phyloP scores from a whole-genome alignment of 2,113 vertebrate genomes.

The Vulpes ferrilata region DNA sequence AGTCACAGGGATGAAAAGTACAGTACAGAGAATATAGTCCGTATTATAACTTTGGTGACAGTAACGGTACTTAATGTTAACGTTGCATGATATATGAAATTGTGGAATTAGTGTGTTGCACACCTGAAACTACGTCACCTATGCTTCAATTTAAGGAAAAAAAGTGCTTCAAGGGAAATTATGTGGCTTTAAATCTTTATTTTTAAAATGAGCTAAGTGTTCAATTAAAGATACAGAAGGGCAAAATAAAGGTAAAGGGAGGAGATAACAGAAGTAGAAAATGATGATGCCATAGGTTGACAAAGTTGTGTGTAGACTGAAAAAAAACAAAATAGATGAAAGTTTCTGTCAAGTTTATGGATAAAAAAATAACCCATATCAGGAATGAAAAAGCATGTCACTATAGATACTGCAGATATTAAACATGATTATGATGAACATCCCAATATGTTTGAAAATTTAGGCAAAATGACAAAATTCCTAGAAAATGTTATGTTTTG shows the following conservation, averaged over 20 bases:
- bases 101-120: background rate
- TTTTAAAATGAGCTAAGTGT: background rate
- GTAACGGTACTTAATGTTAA: background rate
- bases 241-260: background rate
- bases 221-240: background rate
- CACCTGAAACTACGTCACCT: background rate
- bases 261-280: background rate
- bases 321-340: background rate
- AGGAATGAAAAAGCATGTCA: background rate
- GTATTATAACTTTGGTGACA: background rate
- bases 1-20: background rate
- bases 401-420: background rate
- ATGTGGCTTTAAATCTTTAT: background rate
- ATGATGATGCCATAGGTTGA: background rate
- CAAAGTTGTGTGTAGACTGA: background rate
- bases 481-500: slow-evolving; percentile 24
- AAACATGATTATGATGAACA: background rate
- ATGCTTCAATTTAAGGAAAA: background rate
- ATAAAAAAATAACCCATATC: background rate
- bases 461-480: background rate
- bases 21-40: background rate
- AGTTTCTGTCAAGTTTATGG: background rate
- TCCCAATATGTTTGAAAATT: background rate
- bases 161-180: background rate
- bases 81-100: background rate